These are phyloP conservation scores for Numenius phaeopus DNA, from an alignment of 2,797 vertebrate species.

Conservation along the genomic window DNA sequence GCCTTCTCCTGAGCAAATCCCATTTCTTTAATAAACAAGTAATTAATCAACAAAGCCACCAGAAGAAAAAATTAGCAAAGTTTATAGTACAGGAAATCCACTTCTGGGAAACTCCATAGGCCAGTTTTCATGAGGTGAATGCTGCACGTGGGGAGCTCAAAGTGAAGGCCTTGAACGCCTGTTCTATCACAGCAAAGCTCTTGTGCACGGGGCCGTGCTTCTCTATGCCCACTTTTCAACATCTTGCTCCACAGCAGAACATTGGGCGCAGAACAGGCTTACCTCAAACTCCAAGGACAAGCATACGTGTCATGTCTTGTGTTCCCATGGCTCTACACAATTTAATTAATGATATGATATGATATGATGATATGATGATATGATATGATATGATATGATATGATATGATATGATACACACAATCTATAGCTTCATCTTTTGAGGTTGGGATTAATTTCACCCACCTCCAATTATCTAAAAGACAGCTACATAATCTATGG, in stretches of 20 bases:
- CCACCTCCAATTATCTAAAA: neutral
- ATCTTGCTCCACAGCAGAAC: neutral
- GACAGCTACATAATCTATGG: neutral
- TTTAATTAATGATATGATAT: neutral
- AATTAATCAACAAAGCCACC: neutral
- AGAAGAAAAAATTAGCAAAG: neutral
- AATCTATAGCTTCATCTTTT: neutral
- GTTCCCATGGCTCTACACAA: neutral
- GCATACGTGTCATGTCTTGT: neutral
- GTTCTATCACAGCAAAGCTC: neutral
- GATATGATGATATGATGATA: too few relatives aligned
- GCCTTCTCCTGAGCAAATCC: neutral
- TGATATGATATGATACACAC: neutral
- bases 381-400: neutral
- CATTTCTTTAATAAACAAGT: neutral
- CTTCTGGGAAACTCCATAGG: neutral
- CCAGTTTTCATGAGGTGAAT: neutral
- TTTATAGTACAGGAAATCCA: neutral
- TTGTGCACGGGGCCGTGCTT: neutral
- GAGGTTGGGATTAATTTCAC: neutral
- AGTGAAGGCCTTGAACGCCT: neutral
- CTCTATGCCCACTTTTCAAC: neutral
- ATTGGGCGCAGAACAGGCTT: neutral
- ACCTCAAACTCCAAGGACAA: neutral
- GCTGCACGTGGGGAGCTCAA: accelerated